Conservation (phyloP, 2,888 invertebrate genomes). For the Neria commutata region DNA sequence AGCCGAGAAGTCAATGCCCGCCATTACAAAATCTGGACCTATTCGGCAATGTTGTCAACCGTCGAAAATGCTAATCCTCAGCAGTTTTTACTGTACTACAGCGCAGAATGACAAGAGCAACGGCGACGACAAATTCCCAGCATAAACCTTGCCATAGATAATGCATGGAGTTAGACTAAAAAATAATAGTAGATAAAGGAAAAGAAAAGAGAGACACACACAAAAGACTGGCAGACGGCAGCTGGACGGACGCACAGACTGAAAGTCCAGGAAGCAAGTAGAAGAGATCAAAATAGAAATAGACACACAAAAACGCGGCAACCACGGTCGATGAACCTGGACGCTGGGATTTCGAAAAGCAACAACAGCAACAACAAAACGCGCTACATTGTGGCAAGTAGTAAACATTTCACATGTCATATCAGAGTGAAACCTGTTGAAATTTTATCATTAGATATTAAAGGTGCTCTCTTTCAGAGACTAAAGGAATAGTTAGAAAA, state of each 20-base stretch:
- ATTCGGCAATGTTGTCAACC: neutral
- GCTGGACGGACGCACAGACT: neutral
- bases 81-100: neutral
- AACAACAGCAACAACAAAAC: too few species aligned
- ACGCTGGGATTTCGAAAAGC: constrained; percentile 1
- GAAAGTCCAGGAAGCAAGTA: neutral
- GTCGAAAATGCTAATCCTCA: constrained; percentile 2
- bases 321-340: neutral
- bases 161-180: neutral
- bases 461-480: too few species aligned
- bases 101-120: neutral
- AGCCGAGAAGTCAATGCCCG: neutral
- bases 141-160: neutral
- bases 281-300: neutral
- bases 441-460: too few species aligned
- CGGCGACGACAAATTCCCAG: neutral
- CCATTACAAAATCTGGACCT: neutral
- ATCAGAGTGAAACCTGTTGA: constrained; percentile 1
- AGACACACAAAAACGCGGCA: neutral
- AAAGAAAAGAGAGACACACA: neutral
- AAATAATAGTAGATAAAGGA: neutral
- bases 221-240: too few species aligned
- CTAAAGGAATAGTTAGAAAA: too few species aligned
- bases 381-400: neutral
- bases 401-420: neutral